Evolutionary conservation across 2,888 invertebrate genomes (phyloP).

Genomic region (Baronia brevicornis): DNA sequence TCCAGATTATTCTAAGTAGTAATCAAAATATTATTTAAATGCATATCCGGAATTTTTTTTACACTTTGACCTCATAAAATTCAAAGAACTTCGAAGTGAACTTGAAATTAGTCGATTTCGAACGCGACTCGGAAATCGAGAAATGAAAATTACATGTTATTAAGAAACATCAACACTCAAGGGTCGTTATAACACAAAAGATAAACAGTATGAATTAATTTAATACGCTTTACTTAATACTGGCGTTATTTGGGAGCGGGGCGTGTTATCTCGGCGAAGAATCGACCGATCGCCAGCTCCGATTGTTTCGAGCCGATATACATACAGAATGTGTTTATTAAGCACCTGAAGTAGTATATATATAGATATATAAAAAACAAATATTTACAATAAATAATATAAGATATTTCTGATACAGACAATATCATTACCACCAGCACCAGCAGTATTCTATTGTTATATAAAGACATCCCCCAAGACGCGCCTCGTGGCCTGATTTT

Average conservation of each 20-base stretch:
- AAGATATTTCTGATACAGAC: too few relatives aligned
- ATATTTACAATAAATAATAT: too few relatives aligned
- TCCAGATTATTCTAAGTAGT: too few relatives aligned
- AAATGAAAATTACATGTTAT: conserved; percentile 69
- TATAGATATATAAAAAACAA: too few relatives aligned
- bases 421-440: too few relatives aligned
- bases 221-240: conserved; percentile 63
- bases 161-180: conserved; percentile 67
- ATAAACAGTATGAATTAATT: conserved; percentile 71
- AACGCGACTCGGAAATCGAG: conserved; percentile 64
- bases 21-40: too few relatives aligned
- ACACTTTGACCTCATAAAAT: conserved; percentile 36
- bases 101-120: conserved; percentile 57
- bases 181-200: conserved; percentile 69
- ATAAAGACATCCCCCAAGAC: too few relatives aligned
- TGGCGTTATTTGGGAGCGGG: conserved; percentile 55
- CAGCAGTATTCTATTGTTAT: too few relatives aligned
- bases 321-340: conserved; percentile 30
- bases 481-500: too few relatives aligned
- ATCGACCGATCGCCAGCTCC: conserved; percentile 49
- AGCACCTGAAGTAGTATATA: too few relatives aligned
- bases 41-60: conserved; percentile 35
- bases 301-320: conserved; percentile 55
- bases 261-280: conserved; percentile 45
- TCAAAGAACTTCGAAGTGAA: conserved; percentile 52